These are phyloP conservation scores for Coilia nasus DNA, from an alignment of 2,797 vertebrate genomes.

Conservation along the genomic window DNA sequence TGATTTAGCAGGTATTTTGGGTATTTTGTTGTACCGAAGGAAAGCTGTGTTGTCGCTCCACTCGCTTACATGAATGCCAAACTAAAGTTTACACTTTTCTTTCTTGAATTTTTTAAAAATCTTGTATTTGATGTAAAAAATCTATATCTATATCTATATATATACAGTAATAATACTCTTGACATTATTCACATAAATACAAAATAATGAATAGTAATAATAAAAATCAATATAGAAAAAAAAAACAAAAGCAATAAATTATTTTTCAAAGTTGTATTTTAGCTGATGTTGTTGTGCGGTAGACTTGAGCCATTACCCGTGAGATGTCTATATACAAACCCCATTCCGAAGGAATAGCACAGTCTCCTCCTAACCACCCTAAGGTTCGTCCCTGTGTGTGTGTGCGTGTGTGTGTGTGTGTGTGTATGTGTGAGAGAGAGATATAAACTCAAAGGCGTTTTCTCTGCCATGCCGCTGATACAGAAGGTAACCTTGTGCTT, in stretches of 20 bases:
- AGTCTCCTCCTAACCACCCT: slow-evolving; percentile 25
- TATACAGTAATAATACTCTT: slow-evolving; percentile 69
- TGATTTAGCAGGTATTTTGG: slow-evolving; percentile 85
- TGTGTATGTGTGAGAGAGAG: too few relatives aligned
- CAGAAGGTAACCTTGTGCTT: slow-evolving; percentile 76
- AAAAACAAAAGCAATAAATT: slow-evolving; percentile 98
- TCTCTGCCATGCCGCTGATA: slow-evolving; percentile 57
- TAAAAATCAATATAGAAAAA: slow-evolving; percentile 66
- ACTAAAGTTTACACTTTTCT: slow-evolving; percentile 99
- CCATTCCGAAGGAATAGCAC: slow-evolving; percentile 62
- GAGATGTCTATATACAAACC: slow-evolving; percentile 75
- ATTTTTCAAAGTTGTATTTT: slow-evolving; percentile 98
- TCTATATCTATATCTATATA: slow-evolving; percentile 62
- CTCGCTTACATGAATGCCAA: slow-evolving; percentile 97
- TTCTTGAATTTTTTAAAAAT: slow-evolving; percentile 90
- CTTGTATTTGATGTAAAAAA: slow-evolving; percentile 94
- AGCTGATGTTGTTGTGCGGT: slow-evolving; percentile 95
- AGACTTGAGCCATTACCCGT: slow-evolving; percentile 89
- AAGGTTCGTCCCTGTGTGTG: slow-evolving; percentile 45
- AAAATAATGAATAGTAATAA: slow-evolving; percentile 74
- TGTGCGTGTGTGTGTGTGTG: slow-evolving; percentile 18
- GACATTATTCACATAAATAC: slow-evolving; percentile 74
- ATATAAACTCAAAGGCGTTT: too few relatives aligned
- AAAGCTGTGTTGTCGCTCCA: slow-evolving; percentile 85
- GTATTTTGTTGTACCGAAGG: slow-evolving; percentile 74